Evolutionary conservation across 2,888 invertebrate genomes (phyloP).

Genomic region (Nudaria mundana): DNA sequence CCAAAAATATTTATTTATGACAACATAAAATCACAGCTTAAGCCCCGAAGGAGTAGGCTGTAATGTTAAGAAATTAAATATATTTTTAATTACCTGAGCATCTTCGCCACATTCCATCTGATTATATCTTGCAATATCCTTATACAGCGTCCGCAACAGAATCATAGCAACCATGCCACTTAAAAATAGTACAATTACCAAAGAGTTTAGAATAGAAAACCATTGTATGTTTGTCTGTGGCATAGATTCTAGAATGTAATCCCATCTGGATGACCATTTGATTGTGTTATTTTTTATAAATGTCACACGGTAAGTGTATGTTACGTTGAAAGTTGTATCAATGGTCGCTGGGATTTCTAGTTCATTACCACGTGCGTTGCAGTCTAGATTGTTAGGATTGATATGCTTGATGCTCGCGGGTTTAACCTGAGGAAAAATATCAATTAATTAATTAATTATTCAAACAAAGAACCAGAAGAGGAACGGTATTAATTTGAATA

Average conservation of each 20-base stretch:
- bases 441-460: not conserved
- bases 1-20: too few relatives aligned
- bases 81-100: slow-evolving; percentile 88
- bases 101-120: slow-evolving; percentile 95
- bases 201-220: slow-evolving; percentile 98
- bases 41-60: too few relatives aligned
- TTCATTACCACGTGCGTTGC: slow-evolving; percentile 77
- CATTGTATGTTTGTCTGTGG: slow-evolving; percentile 99
- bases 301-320: slow-evolving; percentile 93
- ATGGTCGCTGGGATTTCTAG: slow-evolving; percentile 86
- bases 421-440: slow-evolving; percentile 51
- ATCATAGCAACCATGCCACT: slow-evolving; percentile 99
- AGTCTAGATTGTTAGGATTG: slow-evolving; percentile 69
- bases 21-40: too few relatives aligned
- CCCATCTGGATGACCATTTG: slow-evolving; percentile 99
- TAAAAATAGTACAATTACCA: slow-evolving; percentile 97
- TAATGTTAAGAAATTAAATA: too few relatives aligned
- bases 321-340: slow-evolving; percentile 82
- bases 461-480: too few relatives aligned
- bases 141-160: slow-evolving; percentile 96
- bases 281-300: slow-evolving; percentile 91
- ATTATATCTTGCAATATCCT: slow-evolving; percentile 99
- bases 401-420: slow-evolving; percentile 82
- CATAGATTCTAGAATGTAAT: slow-evolving; percentile 99
- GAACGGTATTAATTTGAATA: too few relatives aligned